Evolutionary conservation across 2,888 invertebrate species (phyloP), one percentile per base, ranked within the genome.

Genomic region (Sussaba pulchella): DNA sequence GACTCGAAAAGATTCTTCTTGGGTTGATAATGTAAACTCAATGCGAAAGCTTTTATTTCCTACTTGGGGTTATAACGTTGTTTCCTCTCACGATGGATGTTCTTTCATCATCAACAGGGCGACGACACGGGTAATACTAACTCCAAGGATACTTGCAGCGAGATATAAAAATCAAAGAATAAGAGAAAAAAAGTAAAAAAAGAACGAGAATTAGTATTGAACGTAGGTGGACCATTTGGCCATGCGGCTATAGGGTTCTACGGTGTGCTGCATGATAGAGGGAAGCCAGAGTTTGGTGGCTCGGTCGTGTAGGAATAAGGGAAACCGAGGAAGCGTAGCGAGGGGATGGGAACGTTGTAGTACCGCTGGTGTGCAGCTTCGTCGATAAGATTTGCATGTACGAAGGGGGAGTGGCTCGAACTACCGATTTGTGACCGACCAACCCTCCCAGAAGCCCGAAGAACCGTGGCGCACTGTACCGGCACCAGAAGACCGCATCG

Each of bases 381-480:
- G 69, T 70, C 69, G 69, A 70, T 70, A 70, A 70, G 57, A 70
- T 70, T 70, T 70, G 69, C 69, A 70, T 70, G 69, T 43, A 45
- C 69, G 57, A 43, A 26, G 69, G 69, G 69, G 69, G 69, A 57
- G 69, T 57, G 69, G 54, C 69, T 70, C 69, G 57, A 70, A 70
- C 69, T 57, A 57, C 69, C 69, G 69, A 70, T 70, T 70, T 70
- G 69, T 70, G 69, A 70, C 69, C 69, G 69, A 43, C 57, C 41
- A 70, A 70, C 69, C 69, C 57, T 31, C 57, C 69, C 31, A 6
- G 26, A 57, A 57, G 57, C 57, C 43, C 69, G 31, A 70, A 41
- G 43, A 54, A 39, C 54, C 21, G 31, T 43, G 10, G 39, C 8
- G 43, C 47, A 31, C 64, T 31, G 54, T 57, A 70, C 70, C 43